These are phyloP conservation scores for Emydura subglobosa DNA, from an alignment of 2,113 vertebrate genomes.

Conservation along the genomic window DNA sequence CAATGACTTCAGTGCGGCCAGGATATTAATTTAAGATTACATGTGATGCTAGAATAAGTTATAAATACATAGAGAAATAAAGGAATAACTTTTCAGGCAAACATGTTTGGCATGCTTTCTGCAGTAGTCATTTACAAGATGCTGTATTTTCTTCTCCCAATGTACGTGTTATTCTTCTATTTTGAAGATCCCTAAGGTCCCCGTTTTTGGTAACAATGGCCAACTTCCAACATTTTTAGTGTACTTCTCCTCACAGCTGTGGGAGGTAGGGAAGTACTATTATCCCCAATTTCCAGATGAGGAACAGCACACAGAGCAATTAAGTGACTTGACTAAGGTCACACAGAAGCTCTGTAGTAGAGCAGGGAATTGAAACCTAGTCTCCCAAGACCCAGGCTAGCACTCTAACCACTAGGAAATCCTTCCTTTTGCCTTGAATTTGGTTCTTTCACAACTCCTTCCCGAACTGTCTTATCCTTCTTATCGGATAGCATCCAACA, in stretches of 20 bases:
- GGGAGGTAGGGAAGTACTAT: background rate
- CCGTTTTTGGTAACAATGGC: background rate
- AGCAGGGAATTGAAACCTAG: slow-evolving; percentile 41
- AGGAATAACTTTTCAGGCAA: background rate
- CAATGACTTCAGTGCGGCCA: background rate
- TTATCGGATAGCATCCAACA: too few relatives aligned
- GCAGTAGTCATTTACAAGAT: background rate
- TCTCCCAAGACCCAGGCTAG: slow-evolving; percentile 17
- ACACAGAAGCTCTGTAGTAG: background rate
- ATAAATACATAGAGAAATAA: background rate
- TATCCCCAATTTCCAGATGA: background rate
- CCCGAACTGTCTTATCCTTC: background rate
- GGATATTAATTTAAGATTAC: background rate
- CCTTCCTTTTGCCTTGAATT: slow-evolving; percentile 37
- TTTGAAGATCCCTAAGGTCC: background rate
- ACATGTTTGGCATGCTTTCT: background rate
- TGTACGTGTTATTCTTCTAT: background rate
- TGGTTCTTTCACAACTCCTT: background rate
- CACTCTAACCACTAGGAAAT: slow-evolving; percentile 30
- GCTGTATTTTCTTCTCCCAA: background rate
- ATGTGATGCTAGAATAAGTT: background rate
- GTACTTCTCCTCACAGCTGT: background rate
- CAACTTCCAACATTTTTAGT: background rate
- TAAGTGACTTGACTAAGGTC: slow-evolving; percentile 9
- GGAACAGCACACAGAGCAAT: slow-evolving; percentile 43